Conservation (phyloP, 2,113 vertebrate genomes). For the Vireo altiloquus region DNA sequence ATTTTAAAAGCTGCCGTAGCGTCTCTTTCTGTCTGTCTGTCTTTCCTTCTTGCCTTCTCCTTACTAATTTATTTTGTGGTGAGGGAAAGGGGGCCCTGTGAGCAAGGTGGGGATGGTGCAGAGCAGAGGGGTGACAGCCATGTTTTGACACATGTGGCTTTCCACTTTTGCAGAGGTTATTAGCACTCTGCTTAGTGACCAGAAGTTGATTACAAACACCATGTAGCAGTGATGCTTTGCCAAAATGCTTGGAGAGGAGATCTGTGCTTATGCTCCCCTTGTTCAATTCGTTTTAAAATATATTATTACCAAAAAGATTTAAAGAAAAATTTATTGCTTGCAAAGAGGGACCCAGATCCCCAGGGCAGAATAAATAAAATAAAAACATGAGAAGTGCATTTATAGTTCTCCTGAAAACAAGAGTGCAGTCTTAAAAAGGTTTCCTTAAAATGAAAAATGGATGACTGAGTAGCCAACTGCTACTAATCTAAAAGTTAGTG, state of each 20-base stretch:
- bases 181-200: conserved; percentile 65
- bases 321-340: conserved; percentile 72
- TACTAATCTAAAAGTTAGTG: conserved; percentile 67
- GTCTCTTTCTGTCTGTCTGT: conserved; percentile 16
- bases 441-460: conserved; percentile 76
- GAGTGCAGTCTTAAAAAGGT: conserved; percentile 69
- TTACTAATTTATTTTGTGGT: conserved; percentile 15
- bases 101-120: not conserved
- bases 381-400: conserved; percentile 76
- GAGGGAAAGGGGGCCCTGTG: not conserved
- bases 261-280: conserved; percentile 50
- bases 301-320: conserved; percentile 68
- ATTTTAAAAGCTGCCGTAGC: conserved; percentile 30
- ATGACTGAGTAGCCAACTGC: conserved; percentile 63
- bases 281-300: conserved; percentile 66
- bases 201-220: conserved; percentile 61
- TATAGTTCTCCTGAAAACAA: conserved; percentile 71
- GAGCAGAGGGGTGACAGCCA: not conserved
- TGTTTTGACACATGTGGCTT: conserved; percentile 40
- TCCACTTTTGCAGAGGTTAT: conserved; percentile 60
- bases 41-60: not conserved
- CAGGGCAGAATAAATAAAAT: conserved; percentile 74
- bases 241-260: conserved; percentile 59
- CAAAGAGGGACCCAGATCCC: conserved; percentile 69
- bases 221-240: conserved; percentile 38